phyloP scores from a whole-genome alignment of 2,797 vertebrate species.

The Pempheris klunzingeri region DNA sequence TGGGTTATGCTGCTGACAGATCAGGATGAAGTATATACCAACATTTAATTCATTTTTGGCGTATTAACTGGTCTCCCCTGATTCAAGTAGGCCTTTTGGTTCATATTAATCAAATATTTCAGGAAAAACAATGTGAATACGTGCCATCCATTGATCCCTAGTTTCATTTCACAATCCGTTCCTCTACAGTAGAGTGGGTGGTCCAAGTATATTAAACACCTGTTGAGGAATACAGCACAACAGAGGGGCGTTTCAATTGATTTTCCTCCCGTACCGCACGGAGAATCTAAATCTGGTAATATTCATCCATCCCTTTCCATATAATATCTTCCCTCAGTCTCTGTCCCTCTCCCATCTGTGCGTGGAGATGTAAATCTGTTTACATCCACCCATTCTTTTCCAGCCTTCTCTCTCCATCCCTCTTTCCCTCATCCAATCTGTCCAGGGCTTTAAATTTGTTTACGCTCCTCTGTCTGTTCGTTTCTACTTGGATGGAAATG shows the following conservation, averaged over 20 bases:
- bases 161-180: slow-evolving; percentile 5
- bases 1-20: neutral
- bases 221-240: slow-evolving; percentile 23
- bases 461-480: slow-evolving; percentile 31
- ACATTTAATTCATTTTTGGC: neutral
- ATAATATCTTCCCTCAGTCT: slow-evolving; percentile 20
- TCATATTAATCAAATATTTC: neutral
- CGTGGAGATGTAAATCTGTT: slow-evolving; percentile 62
- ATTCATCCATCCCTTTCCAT: slow-evolving; percentile 33
- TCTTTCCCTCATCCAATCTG: slow-evolving; percentile 52
- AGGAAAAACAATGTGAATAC: neutral
- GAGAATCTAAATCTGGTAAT: slow-evolving; percentile 44
- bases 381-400: slow-evolving; percentile 35
- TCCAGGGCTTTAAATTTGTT: slow-evolving; percentile 48
- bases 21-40: neutral
- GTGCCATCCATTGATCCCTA: neutral
- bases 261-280: slow-evolving; percentile 9
- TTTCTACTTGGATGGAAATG: slow-evolving; percentile 40
- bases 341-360: slow-evolving; percentile 59
- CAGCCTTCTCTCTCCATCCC: slow-evolving; percentile 22
- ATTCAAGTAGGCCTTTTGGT: neutral
- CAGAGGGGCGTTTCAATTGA: slow-evolving; percentile 29
- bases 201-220: slow-evolving; percentile 42
- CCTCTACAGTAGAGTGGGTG: slow-evolving; percentile 5
- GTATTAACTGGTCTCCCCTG: neutral